Base-by-base conservation (phyloP, 2,888 invertebrate genomes). In the Opisthograptis luteolata region DNA sequence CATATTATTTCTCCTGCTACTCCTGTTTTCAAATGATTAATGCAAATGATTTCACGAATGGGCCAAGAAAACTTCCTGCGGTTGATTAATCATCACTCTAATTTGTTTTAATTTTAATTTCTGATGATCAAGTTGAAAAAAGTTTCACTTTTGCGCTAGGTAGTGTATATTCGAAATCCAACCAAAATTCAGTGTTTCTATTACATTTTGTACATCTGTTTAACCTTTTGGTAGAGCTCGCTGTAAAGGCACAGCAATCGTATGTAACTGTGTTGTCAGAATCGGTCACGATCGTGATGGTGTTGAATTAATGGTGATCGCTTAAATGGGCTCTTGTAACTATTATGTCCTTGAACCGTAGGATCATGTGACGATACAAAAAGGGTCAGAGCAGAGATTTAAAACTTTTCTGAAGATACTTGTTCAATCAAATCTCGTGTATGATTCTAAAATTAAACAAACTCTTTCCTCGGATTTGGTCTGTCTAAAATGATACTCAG, bases 241-340 rank as follows among this genome's bases (percentile, higher is more conserved):
- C 34, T 28, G 43, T 40, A 37, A 28, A 28, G n/a, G 28, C 19
- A 30, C n/a, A 12, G 24, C 22, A 30, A 25, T 54, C 34, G 46
- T 57, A 44, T 37, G 55, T 57, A 37, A 39, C 9, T 20, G 35
- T 46, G 31, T 36, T 42, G 19, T 34, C 39, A 37, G 34, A 42
- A 54, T 44, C 24, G 35, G 47, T 48, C 51, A 51, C 44, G 48
- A 43, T 31, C 51, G 22, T 30, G 51, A 42, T 46, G 39, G 25
- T 52, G 42, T 41, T 39, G 45, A 35, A 50, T 44, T 27, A 45
- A 44, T 44, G 24, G 34, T 39, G 13, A 27, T 27, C 7, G 19
- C 19, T 27, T 34, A 9, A 34, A 39, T 27, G 32, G 20, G 27
- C 25, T 56, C 45, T 54, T 56, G 15, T 17, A 8, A 14, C 20